Evolutionary conservation across 2,888 invertebrate species (phyloP).

Genomic region (Conomelus anceps): DNA sequence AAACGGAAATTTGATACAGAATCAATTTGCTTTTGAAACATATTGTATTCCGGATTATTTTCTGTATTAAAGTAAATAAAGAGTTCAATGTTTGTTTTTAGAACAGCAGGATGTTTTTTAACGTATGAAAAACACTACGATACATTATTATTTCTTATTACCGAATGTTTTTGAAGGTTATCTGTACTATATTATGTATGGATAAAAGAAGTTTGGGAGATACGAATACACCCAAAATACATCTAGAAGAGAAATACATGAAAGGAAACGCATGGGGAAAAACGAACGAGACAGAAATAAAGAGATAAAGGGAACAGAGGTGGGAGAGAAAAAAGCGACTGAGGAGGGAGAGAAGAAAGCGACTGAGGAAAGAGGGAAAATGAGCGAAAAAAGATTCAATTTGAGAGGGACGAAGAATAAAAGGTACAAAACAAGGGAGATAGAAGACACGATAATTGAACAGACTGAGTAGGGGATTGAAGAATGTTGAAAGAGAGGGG

Average conservation of each 20-base stretch:
- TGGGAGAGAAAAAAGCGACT: not conserved
- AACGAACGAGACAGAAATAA: not conserved
- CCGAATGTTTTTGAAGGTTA: too few species aligned
- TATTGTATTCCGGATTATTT: too few species aligned
- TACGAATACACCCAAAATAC: not conserved
- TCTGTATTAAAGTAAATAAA: too few species aligned
- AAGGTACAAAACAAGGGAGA: not conserved
- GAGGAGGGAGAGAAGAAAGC: not conserved
- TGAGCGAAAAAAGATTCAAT: not conserved
- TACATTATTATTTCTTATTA: too few species aligned
- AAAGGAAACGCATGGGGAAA: not conserved
- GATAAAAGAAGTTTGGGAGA: not conserved
- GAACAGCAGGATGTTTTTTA: too few species aligned
- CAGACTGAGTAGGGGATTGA: not conserved
- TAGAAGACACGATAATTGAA: not conserved
- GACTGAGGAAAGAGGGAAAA: not conserved
- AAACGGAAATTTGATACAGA: too few species aligned
- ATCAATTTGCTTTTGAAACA: too few species aligned
- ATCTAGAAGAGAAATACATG: not conserved
- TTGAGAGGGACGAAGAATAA: not conserved
- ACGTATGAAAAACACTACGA: too few species aligned
- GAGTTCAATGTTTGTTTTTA: too few species aligned
- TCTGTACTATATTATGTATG: too few species aligned
- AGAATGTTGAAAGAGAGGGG: not conserved
- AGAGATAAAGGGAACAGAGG: not conserved